Percentiles rank a stretch among this genome's conserved stretches.
Conservation (phyloP, 2,113 vertebrate species). For the Machaerirhynchus nigripectus region DNA sequence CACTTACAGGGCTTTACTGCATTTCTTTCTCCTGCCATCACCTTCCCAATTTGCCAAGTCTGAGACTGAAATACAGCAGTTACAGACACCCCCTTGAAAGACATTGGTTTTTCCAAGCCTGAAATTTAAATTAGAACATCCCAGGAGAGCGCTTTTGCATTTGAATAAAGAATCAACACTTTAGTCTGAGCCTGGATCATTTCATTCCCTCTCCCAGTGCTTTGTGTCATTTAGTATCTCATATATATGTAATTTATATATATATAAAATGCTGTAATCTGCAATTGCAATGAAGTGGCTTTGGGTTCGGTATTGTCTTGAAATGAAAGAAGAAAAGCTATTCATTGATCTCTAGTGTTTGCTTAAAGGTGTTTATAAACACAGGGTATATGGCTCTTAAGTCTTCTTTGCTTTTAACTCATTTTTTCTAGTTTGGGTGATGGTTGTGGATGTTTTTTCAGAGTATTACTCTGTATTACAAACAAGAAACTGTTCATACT, state of each 20-base stretch:
- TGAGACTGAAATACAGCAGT: neutral
- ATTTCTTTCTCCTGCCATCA: neutral
- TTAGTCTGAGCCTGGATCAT: conserved; percentile 1
- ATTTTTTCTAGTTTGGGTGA: neutral
- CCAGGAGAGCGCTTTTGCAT: neutral
- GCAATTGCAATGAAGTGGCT: neutral
- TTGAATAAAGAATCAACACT: conserved; percentile 37
- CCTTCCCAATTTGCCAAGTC: neutral
- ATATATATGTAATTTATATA: neutral
- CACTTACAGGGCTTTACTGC: neutral
- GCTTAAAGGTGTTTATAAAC: conserved; percentile 52
- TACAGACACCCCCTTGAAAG: neutral
- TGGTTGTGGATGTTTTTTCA: neutral
- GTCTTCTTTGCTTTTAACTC: neutral
- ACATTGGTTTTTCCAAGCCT: neutral
- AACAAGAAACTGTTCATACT: neutral
- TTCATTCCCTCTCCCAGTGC: neutral
- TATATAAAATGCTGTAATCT: neutral
- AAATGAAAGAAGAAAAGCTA: conserved; percentile 24
- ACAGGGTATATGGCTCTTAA: neutral
- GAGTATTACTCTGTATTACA: neutral
- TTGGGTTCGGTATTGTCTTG: conserved; percentile 3
- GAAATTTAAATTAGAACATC: conserved; percentile 25
- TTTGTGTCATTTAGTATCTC: conserved; percentile 36
- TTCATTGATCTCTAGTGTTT: conserved; percentile 37